Base-by-base conservation (phyloP, 2,797 vertebrate species). In the Bovichtus variegatus region DNA sequence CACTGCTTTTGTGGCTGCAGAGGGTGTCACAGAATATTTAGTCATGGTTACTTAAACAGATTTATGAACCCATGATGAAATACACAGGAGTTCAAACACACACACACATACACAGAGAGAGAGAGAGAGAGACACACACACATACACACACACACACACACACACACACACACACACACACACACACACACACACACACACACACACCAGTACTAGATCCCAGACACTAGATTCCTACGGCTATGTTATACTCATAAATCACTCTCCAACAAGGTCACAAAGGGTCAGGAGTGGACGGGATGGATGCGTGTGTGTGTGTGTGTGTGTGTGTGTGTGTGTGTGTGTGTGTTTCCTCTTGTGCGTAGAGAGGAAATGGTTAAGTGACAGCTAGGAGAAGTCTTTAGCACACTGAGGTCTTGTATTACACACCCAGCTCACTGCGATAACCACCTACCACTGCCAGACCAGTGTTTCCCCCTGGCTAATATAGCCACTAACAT, bases 381-480 rank as follows among this genome's bases (percentile, higher is more conserved):
- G 81, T 92, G 91, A 91, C 91, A 91, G 91, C 87, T 74, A 43
- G 23, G 74, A 89, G 80, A 86, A 88, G 88, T 91, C 89, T 91
- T 91, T 91, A 91, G 87, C 69, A 76, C 77, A 73, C 50, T 27
- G 49, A 64, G 65, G 80, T 89, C 78, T 93, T 90, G 76, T 84
- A 88, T 92, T 92, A 91, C 88, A 82, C 63, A 71, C 71, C 0
- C 4, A 36, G 63, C 75, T 84, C 34, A 78, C 18, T 21, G 34
- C 62, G 78, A 64, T 64, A 76, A 60, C 38, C 46, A 34, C 44
- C 51, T 27, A 80, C 43, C 25, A 43, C 64, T 68, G 75, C 40
- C 6, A 7, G 53, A 78, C 34, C 29, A 9, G 21, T 31, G 68
- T 46, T 38, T 67, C 68, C 29, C 40, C 49, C 47, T 72, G 27